These are phyloP conservation scores for Sesamia nonagrioides DNA, from an alignment of 1,140 invertebrate species.

Conservation along the genomic window DNA sequence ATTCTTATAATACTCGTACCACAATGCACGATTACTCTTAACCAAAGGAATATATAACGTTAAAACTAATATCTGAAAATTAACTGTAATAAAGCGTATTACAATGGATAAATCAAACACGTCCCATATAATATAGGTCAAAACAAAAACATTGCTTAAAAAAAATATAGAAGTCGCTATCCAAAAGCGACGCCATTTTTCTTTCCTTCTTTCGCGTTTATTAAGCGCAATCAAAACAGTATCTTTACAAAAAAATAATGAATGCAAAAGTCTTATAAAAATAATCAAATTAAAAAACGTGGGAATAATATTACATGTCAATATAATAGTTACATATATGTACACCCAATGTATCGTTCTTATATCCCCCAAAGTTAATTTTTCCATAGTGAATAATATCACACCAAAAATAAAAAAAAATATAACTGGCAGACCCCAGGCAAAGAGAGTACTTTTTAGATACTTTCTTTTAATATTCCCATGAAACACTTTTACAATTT, in stretches of 20 bases:
- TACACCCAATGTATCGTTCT: neutral
- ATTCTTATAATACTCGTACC: neutral
- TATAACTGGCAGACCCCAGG: neutral
- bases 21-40: neutral
- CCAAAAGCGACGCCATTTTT: neutral
- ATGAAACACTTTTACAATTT: slow-evolving; percentile 3
- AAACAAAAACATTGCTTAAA: neutral
- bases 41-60: neutral
- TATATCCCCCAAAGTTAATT: too few relatives aligned
- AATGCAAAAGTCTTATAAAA: neutral
- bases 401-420: too few relatives aligned
- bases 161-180: neutral
- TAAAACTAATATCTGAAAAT: neutral
- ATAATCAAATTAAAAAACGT: neutral
- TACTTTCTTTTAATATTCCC: neutral
- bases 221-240: neutral
- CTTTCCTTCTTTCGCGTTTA: neutral
- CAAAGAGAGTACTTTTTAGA: neutral
- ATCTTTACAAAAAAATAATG: neutral
- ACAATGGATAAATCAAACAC: neutral
- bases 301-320: neutral
- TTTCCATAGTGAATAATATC: too few relatives aligned
- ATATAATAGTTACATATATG: neutral
- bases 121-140: neutral
- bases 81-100: too few relatives aligned